Evolutionary conservation across 2,888 invertebrate genomes (phyloP).

Genomic region (Lutraria lutraria): DNA sequence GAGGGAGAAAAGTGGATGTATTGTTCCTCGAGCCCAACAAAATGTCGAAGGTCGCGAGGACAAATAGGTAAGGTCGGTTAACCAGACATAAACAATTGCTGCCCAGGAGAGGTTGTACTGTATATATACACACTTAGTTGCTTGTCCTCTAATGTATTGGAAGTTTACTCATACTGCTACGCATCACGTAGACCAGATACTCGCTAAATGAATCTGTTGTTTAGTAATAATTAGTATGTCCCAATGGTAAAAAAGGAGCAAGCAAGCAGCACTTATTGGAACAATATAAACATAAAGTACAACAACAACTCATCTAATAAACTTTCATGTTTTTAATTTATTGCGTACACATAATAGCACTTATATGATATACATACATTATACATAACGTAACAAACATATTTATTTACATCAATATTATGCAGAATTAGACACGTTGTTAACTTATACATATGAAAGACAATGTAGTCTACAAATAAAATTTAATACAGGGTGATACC

Average conservation of each 20-base stretch:
- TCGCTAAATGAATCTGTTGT: neutral
- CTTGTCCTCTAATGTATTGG: neutral
- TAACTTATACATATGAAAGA: constrained; percentile 19
- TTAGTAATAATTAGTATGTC: too few species aligned
- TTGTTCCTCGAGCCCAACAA: too few species aligned
- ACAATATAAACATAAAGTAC: neutral
- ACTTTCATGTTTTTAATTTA: neutral
- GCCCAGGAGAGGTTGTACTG: too few species aligned
- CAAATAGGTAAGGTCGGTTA: too few species aligned
- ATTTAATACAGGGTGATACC: too few species aligned
- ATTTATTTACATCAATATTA: constrained; percentile 5
- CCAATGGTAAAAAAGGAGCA: neutral
- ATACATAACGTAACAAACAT: neutral
- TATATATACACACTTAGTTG: neutral
- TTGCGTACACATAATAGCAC: neutral
- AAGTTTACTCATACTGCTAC: neutral
- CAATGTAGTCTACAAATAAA: too few species aligned
- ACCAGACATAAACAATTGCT: too few species aligned
- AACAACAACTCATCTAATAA: neutral
- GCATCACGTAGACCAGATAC: neutral
- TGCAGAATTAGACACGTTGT: constrained; percentile 15
- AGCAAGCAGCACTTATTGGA: neutral
- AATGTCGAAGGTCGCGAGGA: too few species aligned
- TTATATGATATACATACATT: neutral
- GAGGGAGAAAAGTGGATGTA: too few species aligned